Conservation (phyloP, 2,888 invertebrate genomes). For the Leptopilina myrica region DNA sequence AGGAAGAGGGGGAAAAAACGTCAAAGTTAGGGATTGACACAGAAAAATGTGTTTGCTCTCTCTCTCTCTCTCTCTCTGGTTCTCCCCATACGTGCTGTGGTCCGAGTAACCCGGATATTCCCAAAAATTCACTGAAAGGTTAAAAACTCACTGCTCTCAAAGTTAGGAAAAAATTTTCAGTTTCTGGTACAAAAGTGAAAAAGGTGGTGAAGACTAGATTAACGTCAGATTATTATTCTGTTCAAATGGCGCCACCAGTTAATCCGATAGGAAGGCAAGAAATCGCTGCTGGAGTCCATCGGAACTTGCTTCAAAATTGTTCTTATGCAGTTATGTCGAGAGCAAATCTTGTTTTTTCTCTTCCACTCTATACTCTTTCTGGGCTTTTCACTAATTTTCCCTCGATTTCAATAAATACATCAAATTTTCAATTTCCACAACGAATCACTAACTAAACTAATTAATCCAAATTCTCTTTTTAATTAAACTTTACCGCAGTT, state of each 20-base stretch:
- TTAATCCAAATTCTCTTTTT: no score
- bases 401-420: no score
- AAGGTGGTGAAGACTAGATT: conserved; percentile 50
- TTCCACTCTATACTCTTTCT: no score
- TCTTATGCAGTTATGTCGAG: no score
- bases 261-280: conserved; percentile 53
- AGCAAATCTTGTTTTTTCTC: conserved; percentile 25
- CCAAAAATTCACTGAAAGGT: conserved; percentile 46
- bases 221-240: conserved; percentile 55
- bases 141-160: conserved; percentile 49
- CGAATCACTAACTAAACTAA: no score
- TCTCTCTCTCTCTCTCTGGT: conserved; percentile 44
- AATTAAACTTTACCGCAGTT: no score
- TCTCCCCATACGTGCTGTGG: conserved; percentile 59
- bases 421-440: no score
- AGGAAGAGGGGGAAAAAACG: conserved; percentile 3
- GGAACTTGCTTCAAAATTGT: conserved; percentile 1
- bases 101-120: conserved; percentile 60
- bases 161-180: conserved; percentile 16
- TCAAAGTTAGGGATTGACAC: conserved; percentile 24
- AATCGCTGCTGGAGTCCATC: conserved; percentile 31
- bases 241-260: conserved; percentile 65
- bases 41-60: conserved; percentile 35
- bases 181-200: conserved; percentile 43
- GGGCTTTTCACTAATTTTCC: neutral